Evolutionary conservation across 2,797 vertebrate genomes (phyloP), one percentile per base, ranked within the genome.

Genomic region (Pitangus sulphuratus): DNA sequence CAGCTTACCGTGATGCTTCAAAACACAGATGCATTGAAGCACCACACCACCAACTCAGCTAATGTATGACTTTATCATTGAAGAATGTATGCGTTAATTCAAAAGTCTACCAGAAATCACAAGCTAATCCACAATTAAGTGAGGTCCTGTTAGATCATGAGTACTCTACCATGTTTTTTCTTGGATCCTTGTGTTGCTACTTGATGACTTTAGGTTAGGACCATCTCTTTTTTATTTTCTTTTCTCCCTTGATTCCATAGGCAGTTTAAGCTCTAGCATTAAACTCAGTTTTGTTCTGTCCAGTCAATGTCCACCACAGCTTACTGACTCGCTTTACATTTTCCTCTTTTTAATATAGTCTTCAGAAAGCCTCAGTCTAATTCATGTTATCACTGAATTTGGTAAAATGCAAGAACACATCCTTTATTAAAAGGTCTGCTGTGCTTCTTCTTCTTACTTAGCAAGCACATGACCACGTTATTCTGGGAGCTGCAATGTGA

Each of bases 401-500:
- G 7, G 33, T 70, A 64, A 68, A 56, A 50, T 42, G 31, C n/a
- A 54, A 61, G n/a, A 84, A 47, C 15, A 22, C 5, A 24, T 79
- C 30, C 50, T 75, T 81, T 78, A 54, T 91, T 91, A 47, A 5
- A 54, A 42, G 11, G 24, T 84, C 37, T 70, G 14, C 53, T 88
- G 84, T 93, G 42, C 35, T 45, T 87, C 42, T 42, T 77, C 47
- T 65, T 77, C 71, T 66, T 84, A 47, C 48, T 86, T 84, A 86
- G 39, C 42, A 68, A 65, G 25, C 50, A 24, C 12, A 22, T 33
- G 45, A 87, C 26, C 26, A 50, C 19, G n/a, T 92, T 93, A 84
- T 90, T 94, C 87, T 86, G 80, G 77, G 83, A 93, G 40, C 65
- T 90, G 80, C 61, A 84, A 2, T 64, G 70, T 70, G 35, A 75